Percentiles rank a stretch among this genome's conserved stretches.
Evolutionary conservation across 2,888 invertebrate genomes (phyloP).

Genomic region (Pristionchus entomophagus): DNA sequence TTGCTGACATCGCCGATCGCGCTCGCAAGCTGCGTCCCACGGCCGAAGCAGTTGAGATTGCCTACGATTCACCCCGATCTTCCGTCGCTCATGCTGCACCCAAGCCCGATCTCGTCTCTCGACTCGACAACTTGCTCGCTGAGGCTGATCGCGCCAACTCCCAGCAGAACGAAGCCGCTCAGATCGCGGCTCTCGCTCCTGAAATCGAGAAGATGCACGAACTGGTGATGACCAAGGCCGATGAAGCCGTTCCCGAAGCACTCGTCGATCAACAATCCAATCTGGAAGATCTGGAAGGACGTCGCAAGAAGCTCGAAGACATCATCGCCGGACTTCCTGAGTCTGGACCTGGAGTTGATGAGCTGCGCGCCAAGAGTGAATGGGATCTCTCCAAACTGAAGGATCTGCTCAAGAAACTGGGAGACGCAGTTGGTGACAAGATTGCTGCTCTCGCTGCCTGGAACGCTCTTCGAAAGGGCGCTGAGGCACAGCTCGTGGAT

Average conservation of each 20-base stretch:
- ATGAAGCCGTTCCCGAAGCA: constrained; percentile 49
- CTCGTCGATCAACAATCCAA: constrained; percentile 57
- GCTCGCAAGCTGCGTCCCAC: constrained; percentile 21
- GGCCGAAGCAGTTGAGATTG: background rate
- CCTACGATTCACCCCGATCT: background rate
- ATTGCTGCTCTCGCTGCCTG: constrained; percentile 61
- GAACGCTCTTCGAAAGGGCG: constrained; percentile 54
- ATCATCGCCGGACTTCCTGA: constrained; percentile 50
- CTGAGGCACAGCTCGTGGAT: background rate
- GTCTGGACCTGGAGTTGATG: constrained; percentile 51
- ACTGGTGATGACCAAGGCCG: constrained; percentile 47
- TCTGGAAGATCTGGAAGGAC: constrained; percentile 57
- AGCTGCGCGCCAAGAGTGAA: constrained; percentile 58
- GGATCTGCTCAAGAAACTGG: constrained; percentile 56
- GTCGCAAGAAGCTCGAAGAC: constrained; percentile 57
- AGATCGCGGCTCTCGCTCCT: constrained; percentile 56
- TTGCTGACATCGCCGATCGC: constrained; percentile 29
- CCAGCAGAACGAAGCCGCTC: constrained; percentile 52
- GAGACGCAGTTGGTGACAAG: constrained; percentile 60
- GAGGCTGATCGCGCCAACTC: constrained; percentile 9
- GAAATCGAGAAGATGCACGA: constrained; percentile 55
- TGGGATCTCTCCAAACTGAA: constrained; percentile 62
- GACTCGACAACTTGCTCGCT: background rate
- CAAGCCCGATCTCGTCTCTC: constrained; percentile 23
- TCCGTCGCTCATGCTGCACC: constrained; percentile 13